Conservation (phyloP, 1,140 invertebrate species). For the Spodoptera litura region DNA sequence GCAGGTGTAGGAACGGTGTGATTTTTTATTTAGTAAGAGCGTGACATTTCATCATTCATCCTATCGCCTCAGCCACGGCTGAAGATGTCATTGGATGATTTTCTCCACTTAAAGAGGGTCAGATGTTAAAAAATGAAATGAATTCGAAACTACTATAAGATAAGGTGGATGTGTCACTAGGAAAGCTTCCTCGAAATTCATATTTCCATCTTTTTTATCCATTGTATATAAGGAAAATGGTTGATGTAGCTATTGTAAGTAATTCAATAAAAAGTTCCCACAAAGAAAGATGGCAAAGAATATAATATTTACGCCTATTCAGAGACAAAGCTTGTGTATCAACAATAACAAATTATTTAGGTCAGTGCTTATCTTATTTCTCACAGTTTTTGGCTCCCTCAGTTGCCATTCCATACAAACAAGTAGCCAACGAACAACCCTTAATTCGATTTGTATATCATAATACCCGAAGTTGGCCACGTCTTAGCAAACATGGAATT, state of each 20-base stretch:
- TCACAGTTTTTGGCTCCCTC: neutral
- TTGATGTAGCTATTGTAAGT: neutral
- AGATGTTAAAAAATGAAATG: too few species aligned
- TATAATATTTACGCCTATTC: slow-evolving; percentile 4
- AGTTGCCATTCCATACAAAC: neutral
- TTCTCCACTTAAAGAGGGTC: too few species aligned
- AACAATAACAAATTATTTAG: slow-evolving; percentile 11
- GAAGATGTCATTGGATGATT: too few species aligned
- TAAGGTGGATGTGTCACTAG: too few species aligned
- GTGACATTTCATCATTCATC: too few species aligned
- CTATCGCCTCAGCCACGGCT: too few species aligned
- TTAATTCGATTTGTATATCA: neutral
- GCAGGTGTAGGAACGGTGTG: too few species aligned
- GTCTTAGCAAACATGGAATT: too few species aligned
- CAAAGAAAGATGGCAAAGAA: neutral
- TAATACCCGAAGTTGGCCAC: neutral
- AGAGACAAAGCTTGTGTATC: neutral
- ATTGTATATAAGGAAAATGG: neutral
- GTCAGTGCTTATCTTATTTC: slow-evolving; percentile 1
- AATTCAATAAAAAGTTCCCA: neutral
- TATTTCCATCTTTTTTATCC: neutral
- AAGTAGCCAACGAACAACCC: neutral
- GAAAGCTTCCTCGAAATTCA: neutral
- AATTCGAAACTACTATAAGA: too few species aligned
- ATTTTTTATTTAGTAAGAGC: too few species aligned